A percentile compares a stretch with the other conserved stretches of the same genome.
Conservation (phyloP, 2,113 vertebrate species). For the Pollachius pollachius region DNA sequence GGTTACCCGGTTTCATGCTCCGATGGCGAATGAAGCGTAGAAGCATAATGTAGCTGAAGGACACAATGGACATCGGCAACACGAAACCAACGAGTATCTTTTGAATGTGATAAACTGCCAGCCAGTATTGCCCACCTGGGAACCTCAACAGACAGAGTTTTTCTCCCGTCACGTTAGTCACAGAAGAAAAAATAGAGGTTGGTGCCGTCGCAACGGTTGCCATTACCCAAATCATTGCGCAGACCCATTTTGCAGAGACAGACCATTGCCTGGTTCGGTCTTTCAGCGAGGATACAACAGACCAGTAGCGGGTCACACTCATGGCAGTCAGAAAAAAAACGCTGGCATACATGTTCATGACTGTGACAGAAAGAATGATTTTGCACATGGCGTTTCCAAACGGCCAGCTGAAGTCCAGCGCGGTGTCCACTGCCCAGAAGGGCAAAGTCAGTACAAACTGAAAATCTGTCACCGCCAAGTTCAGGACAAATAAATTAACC, state of each 20-base stretch:
- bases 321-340: constrained; percentile 74
- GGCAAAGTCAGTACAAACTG: constrained; percentile 75
- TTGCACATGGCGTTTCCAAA: constrained; percentile 76
- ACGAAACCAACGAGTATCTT: constrained; percentile 70
- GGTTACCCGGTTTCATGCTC: constrained; percentile 60
- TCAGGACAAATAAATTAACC: constrained; percentile 72
- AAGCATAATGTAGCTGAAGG: constrained; percentile 69
- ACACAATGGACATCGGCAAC: constrained; percentile 68
- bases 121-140: constrained; percentile 70
- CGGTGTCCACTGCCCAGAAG: constrained; percentile 76
- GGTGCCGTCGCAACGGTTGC: constrained; percentile 70
- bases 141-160: constrained; percentile 70
- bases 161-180: constrained; percentile 64
- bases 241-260: constrained; percentile 53
- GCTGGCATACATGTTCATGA: constrained; percentile 77
- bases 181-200: constrained; percentile 66
- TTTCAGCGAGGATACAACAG: constrained; percentile 57
- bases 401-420: constrained; percentile 76
- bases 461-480: constrained; percentile 69
- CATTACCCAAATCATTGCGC: constrained; percentile 60
- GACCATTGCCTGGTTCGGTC: constrained; percentile 30
- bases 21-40: constrained; percentile 63
- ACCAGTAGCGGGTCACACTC: constrained; percentile 75
- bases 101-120: constrained; percentile 69
- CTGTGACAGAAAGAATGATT: constrained; percentile 69